Base-by-base conservation (phyloP, 2,888 invertebrate species). In the Hypselothyrea guttata region DNA sequence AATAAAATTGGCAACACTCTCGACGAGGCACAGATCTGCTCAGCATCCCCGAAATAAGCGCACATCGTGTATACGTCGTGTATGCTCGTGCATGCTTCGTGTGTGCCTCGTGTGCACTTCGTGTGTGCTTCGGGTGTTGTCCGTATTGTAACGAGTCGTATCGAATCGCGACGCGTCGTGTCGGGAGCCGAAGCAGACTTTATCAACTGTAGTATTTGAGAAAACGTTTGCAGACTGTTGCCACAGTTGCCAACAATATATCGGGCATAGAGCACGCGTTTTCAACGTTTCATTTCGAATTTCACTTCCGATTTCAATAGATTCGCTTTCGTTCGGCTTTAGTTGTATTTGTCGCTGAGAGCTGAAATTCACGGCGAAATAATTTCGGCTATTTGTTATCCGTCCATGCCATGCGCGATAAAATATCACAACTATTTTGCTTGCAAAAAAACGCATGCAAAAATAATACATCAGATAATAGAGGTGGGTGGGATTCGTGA, bases 341-440 rank as follows among this genome's bases (percentile, higher is more conserved):
- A n/a, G n/a, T 42, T 53, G 38, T 49, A 34, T 69, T 65, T 60
- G 75, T 85, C 73, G 76, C 75, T 77, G 65, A 67, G 72, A 75
- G 72, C 70, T 60, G 67, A 78, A 76, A 87, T 87, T 88, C 82
- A 85, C 88, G 86, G 84, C 86, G 86, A 88, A 88, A 86, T 86
- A 86, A 88, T 86, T 86, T 86, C 77, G 83, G 84, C 84, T 81
- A 84, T 86, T 85, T 78, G 79, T 84, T 81, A 88, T 86, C 84
- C 87, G 90, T 90, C 88, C 90, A 90, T 90, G 90, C 90, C 90
- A 90, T 90, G 90, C 90, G 90, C 89, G 90, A 90, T 89, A 90
- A 90, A 90, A 87, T 90, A 84, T 87, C 88, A 79, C 89, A 89
- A 87, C 82, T 90, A 83, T 89, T 90, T 88, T 89, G 89, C 88